Base-by-base conservation (phyloP, 2,113 vertebrate genomes). In the Hyperopisus bebe region DNA sequence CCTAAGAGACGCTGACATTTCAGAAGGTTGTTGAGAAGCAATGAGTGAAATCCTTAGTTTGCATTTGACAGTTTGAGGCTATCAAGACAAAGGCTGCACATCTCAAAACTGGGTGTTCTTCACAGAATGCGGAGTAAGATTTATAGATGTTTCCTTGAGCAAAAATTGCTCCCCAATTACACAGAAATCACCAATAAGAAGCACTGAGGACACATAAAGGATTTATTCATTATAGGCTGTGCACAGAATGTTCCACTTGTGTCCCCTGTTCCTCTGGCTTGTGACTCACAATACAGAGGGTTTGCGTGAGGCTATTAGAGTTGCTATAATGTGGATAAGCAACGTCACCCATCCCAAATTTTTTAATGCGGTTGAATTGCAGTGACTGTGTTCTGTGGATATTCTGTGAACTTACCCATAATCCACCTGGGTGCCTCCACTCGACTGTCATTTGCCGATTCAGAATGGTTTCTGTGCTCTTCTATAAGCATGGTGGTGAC, bases 41-140 rank as follows among this genome's bases (percentile, higher is more conserved):
- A 44, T 35, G 51, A 35, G 50, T 55, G n/a, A 74, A 27, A 47
- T 31, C 55, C 5, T 48, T 46, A 39, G 62, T n/a, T 27, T 70
- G 86, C n/a, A 19, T 55, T 15, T 87, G 86, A 62, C 86, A 87
- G 86, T 87, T 87, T 87, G 51, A 62, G 86, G 86, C 51, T 35
- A 87, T 31, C 46, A 44, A 87, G 35, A 87, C 51, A 62, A 87
- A 44, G 19, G 27, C 27, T 58, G 50, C 8, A 1, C 31, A 62
- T 42, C 51, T 42, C 35, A 19, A 87, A 55, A 6, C 44, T 47
- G 44, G 39, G 7, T 44, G 42, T 84, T 84, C 44, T 13, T n/a
- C 82, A 27, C 44, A 84, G 80, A 21, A 24, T 9, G 19, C 2
- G 7, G 19, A 19, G 21, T n/a, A 84, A 47, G 19, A 84, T 84